phyloP scores from a whole-genome alignment of 2,113 vertebrate species.

The Triplophysa rosa region DNA sequence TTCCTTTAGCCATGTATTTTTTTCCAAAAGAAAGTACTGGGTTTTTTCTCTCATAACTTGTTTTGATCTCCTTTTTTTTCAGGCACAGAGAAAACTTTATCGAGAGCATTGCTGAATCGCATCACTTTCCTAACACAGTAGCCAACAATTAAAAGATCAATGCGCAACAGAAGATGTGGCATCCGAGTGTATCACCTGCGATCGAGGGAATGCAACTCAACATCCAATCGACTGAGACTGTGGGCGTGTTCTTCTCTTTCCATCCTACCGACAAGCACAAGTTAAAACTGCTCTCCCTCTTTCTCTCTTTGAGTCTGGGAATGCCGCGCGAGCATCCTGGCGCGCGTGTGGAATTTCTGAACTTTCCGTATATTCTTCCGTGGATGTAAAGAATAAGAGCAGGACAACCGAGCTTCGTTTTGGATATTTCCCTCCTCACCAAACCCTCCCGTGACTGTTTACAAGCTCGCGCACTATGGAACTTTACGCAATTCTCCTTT shows the following conservation, averaged over 20 bases:
- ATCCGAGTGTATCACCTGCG: background rate
- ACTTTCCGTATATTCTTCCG: conserved; percentile 48
- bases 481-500: conserved; percentile 58
- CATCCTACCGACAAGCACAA: conserved; percentile 62
- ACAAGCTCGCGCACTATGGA: conserved; percentile 55
- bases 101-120: too few relatives aligned
- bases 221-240: conserved; percentile 65
- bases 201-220: background rate
- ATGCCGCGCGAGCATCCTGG: conserved; percentile 55
- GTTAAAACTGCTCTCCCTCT: conserved; percentile 74
- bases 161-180: background rate
- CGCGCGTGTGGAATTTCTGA: conserved; percentile 48
- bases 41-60: too few relatives aligned
- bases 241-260: conserved; percentile 62
- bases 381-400: conserved; percentile 34
- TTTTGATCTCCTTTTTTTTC: too few relatives aligned
- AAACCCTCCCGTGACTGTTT: conserved; percentile 25
- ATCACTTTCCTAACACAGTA: too few relatives aligned
- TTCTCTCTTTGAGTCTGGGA: conserved; percentile 56
- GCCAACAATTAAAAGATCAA: too few relatives aligned
- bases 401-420: background rate
- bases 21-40: too few relatives aligned
- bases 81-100: too few relatives aligned
- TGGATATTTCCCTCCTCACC: background rate
- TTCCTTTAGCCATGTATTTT: too few relatives aligned